phyloP scores from a whole-genome alignment of 2,113 vertebrate genomes.

The Mesembrinibis cayennensis region DNA sequence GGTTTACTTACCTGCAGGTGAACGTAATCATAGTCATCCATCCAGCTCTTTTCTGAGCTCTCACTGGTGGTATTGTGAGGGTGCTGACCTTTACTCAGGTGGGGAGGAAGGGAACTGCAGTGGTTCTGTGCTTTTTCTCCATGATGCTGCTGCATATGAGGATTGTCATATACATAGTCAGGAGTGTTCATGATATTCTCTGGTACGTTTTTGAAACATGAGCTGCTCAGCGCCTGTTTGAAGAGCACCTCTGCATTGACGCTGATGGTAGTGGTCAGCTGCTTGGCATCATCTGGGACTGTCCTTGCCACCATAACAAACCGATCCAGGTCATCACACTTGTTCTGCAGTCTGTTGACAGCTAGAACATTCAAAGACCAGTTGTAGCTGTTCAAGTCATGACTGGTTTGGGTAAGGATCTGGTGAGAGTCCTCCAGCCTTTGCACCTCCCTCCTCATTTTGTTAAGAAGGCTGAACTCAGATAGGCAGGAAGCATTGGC shows the following conservation, averaged over 20 bases:
- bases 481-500: conserved; percentile 83
- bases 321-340: conserved; percentile 89
- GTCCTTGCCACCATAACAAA: conserved; percentile 93
- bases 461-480: conserved; percentile 82
- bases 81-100: conserved; percentile 73
- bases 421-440: conserved; percentile 92
- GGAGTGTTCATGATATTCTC: conserved; percentile 40
- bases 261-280: conserved; percentile 86
- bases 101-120: conserved; percentile 68
- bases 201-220: conserved; percentile 13
- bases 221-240: conserved; percentile 50
- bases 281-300: conserved; percentile 87
- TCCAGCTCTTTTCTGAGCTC: conserved; percentile 92
- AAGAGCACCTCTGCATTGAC: conserved; percentile 85
- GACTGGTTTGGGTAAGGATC: conserved; percentile 89
- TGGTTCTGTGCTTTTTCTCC: conserved; percentile 74
- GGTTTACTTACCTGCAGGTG: conserved; percentile 87
- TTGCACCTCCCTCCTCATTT: conserved; percentile 87
- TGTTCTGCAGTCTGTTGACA: conserved; percentile 80
- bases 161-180: conserved; percentile 50
- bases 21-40: conserved; percentile 98
- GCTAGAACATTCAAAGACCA: conserved; percentile 86
- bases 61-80: conserved; percentile 79
- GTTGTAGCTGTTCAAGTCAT: conserved; percentile 79
- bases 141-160: conserved; percentile 21